Percentiles rank a stretch among this genome's conserved stretches.
Conservation (phyloP, 2,113 vertebrate species). For the human (Homo sapiens) region GRCh38 chr5:68215501-68216000, state of each 20-base stretch:
- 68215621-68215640: background rate
- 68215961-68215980: conserved; percentile 51
- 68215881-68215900: background rate
- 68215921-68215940: conserved; percentile 65
- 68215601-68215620: rapidly evolving
- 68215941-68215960: conserved; percentile 53
- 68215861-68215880: background rate
- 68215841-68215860: too few species aligned
- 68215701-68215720: background rate
- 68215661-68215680: conserved; percentile 40
- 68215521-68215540: conserved; percentile 46
- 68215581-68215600: background rate
- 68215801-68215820: background rate
- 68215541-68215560: conserved; percentile 19
- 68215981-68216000: conserved; percentile 63
- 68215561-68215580: background rate
- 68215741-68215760: background rate
- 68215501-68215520: background rate
- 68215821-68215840: background rate
- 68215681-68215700: conserved; percentile 51
- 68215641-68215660: background rate
- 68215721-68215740: background rate
- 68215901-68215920: conserved; percentile 6
- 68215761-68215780: conserved; percentile 68
- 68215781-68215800: conserved; percentile 37